Conservation (phyloP, 2,888 invertebrate genomes). For the Norana najaformis region DNA sequence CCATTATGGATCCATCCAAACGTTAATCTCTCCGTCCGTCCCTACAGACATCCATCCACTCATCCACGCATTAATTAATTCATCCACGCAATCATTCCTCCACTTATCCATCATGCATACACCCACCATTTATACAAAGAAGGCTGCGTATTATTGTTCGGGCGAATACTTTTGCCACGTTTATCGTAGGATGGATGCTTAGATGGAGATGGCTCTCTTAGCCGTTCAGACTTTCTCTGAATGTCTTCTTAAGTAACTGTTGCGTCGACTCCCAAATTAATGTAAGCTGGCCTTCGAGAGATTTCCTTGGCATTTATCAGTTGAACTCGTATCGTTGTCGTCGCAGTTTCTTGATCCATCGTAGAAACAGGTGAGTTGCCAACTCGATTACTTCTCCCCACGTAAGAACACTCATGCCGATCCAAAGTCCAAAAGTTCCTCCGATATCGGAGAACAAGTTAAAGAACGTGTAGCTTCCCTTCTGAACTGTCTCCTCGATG, state of each 20-base stretch:
- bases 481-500: constrained; percentile 33
- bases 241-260: neutral
- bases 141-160: neutral
- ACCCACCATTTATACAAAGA: too few relatives aligned
- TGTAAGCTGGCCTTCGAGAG: neutral
- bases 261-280: neutral
- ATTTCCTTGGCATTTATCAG: neutral
- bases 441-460: constrained; percentile 36
- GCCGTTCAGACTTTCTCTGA: neutral
- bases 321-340: constrained; percentile 14
- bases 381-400: constrained; percentile 37
- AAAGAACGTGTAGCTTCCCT: constrained; percentile 32
- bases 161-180: neutral
- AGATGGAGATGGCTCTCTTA: neutral
- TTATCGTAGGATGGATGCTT: neutral
- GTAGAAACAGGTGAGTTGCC: neutral
- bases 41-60: neutral
- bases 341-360: constrained; percentile 24
- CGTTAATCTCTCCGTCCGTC: too few relatives aligned
- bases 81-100: neutral
- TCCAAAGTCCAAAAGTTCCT: constrained; percentile 37
- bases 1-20: neutral
- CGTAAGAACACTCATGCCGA: constrained; percentile 36
- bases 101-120: neutral
- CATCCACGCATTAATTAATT: neutral